Percentiles rank a stretch among this genome's conserved stretches.
These are phyloP conservation scores for Heliconius congener DNA, from an alignment of 1,140 invertebrate species.

Conservation along the genomic window DNA sequence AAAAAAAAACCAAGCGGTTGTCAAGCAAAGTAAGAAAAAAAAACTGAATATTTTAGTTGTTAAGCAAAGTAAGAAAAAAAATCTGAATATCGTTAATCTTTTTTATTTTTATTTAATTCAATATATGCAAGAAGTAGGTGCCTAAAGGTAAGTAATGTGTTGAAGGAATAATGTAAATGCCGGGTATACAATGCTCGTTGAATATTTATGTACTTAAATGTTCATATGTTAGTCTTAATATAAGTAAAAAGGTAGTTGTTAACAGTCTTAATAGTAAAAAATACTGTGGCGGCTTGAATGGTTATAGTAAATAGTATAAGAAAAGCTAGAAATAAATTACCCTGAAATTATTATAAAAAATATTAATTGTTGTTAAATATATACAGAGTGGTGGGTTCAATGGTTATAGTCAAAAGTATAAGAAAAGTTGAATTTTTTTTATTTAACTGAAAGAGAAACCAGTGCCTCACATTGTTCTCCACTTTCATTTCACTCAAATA, in stretches of 20 bases:
- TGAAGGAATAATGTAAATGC: constrained; percentile 10
- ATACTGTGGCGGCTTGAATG: too few relatives aligned
- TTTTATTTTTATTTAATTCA: constrained; percentile 14
- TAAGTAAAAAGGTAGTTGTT: not conserved
- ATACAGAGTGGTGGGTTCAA: too few relatives aligned
- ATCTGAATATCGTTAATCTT: constrained; percentile 5
- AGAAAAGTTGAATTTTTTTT: too few relatives aligned
- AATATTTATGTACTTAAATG: constrained; percentile 2
- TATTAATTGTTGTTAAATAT: too few relatives aligned
- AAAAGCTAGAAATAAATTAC: too few relatives aligned
- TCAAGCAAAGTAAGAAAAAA: not conserved
- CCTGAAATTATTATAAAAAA: too few relatives aligned
- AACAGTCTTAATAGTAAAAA: not conserved
- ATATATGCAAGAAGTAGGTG: not conserved
- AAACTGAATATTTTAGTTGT: not conserved
- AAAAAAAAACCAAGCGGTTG: constrained; percentile 3
- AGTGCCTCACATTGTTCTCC: too few relatives aligned
- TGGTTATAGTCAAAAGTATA: too few relatives aligned
- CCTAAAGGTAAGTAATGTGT: constrained; percentile 4
- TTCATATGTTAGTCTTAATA: not conserved
- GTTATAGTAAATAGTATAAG: too few relatives aligned
- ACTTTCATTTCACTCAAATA: too few relatives aligned
- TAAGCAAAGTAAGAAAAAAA: not conserved
- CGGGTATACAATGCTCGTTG: not conserved
- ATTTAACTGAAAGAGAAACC: too few relatives aligned